Evolutionary conservation across 2,888 invertebrate genomes (phyloP).

Genomic region (Apotomis capreana): DNA sequence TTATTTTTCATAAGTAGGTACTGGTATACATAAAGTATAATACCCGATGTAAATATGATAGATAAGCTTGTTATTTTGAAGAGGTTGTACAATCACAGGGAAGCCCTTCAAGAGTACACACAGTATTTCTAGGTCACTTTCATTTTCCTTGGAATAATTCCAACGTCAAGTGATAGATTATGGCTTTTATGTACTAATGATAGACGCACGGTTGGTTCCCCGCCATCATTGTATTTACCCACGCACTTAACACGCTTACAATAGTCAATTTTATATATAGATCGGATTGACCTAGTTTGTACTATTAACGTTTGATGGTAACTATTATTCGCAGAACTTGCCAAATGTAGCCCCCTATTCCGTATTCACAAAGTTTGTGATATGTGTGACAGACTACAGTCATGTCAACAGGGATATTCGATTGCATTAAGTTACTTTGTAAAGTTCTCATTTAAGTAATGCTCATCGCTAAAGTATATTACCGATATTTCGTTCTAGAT

Average conservation of each 20-base stretch:
- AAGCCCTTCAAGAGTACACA: conserved; percentile 6
- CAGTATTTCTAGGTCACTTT: conserved; percentile 2
- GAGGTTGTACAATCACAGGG: conserved; percentile 11
- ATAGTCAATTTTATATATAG: conserved; percentile 16
- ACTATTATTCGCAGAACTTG: no score
- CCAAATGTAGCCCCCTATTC: no score
- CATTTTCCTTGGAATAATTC: conserved; percentile 9
- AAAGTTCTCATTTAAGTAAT: no score
- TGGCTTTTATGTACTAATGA: conserved; percentile 2
- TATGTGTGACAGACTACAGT: no score
- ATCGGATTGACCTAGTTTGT: conserved; percentile 22
- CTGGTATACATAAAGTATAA: background rate
- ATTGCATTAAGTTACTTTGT: no score
- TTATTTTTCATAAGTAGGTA: conserved; percentile 6
- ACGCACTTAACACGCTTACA: background rate
- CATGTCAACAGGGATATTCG: no score
- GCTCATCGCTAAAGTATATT: no score
- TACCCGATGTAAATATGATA: background rate
- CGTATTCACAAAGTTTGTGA: no score
- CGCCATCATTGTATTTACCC: conserved; percentile 2
- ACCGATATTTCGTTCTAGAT: no score
- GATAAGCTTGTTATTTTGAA: conserved; percentile 22
- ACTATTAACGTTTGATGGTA: background rate
- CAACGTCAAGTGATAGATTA: conserved; percentile 5
- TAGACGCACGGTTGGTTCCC: conserved; percentile 1